phyloP scores from a whole-genome alignment of 2,113 vertebrate species.

The Amia ocellicauda region DNA sequence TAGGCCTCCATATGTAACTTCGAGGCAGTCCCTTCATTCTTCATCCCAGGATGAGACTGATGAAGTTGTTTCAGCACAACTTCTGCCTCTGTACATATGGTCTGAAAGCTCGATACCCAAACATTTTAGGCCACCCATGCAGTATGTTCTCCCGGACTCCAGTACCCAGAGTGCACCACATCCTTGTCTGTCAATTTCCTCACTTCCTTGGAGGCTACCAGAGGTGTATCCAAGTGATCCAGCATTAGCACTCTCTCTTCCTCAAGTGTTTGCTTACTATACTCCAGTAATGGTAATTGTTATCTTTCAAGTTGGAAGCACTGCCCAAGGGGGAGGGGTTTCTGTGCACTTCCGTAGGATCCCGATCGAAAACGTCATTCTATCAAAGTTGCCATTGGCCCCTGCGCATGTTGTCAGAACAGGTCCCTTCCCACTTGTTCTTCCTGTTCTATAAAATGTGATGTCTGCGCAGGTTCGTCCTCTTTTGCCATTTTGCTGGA shows the following conservation, averaged over 20 bases:
- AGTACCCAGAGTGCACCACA: slow-evolving; percentile 29
- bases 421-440: no score
- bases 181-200: slow-evolving; percentile 23
- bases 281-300: background rate
- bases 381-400: no score
- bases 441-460: no score
- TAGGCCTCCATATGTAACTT: background rate
- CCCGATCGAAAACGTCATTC: no score
- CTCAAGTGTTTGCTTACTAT: background rate
- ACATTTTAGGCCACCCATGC: slow-evolving; percentile 13
- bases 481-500: no score
- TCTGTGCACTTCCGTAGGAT: no score
- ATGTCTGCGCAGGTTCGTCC: no score
- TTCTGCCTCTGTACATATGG: slow-evolving; percentile 29
- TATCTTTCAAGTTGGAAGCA: no score
- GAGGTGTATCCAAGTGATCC: slow-evolving; percentile 23
- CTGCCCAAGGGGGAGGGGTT: no score
- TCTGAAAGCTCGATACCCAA: slow-evolving; percentile 26
- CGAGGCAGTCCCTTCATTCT: background rate
- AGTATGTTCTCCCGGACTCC: background rate
- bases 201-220: slow-evolving; percentile 32
- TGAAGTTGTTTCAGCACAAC: slow-evolving; percentile 20
- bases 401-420: no score
- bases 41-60: background rate
- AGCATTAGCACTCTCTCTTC: slow-evolving; percentile 6